Evolutionary conservation across 2,888 invertebrate species (phyloP).

Genomic region (Diaphora mendica): DNA sequence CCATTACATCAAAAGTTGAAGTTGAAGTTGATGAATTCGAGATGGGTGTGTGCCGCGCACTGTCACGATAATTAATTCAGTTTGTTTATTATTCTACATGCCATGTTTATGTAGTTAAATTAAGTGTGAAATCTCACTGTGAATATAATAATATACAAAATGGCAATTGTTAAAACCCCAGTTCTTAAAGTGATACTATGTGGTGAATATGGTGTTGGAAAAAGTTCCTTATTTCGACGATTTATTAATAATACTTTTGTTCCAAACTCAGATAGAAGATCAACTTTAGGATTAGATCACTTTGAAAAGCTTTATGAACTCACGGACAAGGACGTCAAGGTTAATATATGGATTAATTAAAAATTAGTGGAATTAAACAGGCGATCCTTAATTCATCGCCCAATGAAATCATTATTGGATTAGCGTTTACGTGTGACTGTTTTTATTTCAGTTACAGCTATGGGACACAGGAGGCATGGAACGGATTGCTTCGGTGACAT

Average conservation of each 20-base stretch:
- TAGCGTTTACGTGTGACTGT: conserved; percentile 13
- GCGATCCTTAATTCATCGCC: conserved; percentile 4
- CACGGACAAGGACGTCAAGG: conserved; percentile 92
- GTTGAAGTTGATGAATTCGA: no score
- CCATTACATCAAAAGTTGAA: no score
- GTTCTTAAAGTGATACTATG: conserved; percentile 97
- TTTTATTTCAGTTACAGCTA: conserved; percentile 90
- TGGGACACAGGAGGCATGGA: conserved; percentile 99
- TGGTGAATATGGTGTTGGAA: conserved; percentile 98
- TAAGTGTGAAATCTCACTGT: neutral
- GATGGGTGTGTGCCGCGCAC: neutral
- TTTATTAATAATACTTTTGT: conserved; percentile 96
- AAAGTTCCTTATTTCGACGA: conserved; percentile 96
- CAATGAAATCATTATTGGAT: conserved; percentile 21
- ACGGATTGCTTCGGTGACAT: conserved; percentile 97
- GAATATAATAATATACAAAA: conserved; percentile 58
- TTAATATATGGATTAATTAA: conserved; percentile 56
- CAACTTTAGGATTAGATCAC: conserved; percentile 96
- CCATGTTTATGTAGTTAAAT: neutral
- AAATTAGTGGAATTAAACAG: neutral
- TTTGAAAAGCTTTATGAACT: conserved; percentile 93
- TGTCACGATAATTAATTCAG: conserved; percentile 5
- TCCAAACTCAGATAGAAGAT: conserved; percentile 92
- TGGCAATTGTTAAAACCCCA: conserved; percentile 94
- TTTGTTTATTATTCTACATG: neutral